Conservation (phyloP, 2,888 invertebrate genomes). For the Salticus scenicus region DNA sequence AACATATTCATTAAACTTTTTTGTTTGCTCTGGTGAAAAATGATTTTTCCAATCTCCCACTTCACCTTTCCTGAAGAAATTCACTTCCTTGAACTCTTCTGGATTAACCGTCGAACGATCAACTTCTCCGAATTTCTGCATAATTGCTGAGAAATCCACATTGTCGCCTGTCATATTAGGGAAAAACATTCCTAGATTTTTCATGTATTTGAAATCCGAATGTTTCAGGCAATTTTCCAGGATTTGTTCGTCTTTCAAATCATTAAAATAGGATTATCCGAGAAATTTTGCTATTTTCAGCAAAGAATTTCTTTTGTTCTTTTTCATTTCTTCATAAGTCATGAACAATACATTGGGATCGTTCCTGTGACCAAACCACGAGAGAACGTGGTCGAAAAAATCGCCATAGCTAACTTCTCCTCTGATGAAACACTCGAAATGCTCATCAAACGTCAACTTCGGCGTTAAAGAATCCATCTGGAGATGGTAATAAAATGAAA, state of each 20-base stretch:
- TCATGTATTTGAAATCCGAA: constrained; percentile 67
- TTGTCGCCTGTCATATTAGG: constrained; percentile 1
- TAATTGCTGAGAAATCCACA: not conserved
- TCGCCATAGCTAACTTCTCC: constrained; percentile 74
- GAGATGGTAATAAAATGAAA: constrained; percentile 76
- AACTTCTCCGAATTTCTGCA: not conserved
- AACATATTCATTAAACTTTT: constrained; percentile 60
- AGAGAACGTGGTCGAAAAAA: constrained; percentile 69
- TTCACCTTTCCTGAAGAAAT: constrained; percentile 73
- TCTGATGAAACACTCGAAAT: constrained; percentile 75
- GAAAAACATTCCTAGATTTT: constrained; percentile 35
- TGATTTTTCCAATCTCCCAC: constrained; percentile 77
- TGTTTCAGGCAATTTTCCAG: constrained; percentile 58
- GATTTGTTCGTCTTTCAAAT: constrained; percentile 41
- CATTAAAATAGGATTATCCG: constrained; percentile 46
- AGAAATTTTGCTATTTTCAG: constrained; percentile 71
- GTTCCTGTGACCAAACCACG: constrained; percentile 70
- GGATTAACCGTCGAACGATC: not conserved
- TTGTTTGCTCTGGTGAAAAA: constrained; percentile 74
- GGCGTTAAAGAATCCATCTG: constrained; percentile 8
- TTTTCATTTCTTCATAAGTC: constrained; percentile 76
- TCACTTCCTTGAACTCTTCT: constrained; percentile 16
- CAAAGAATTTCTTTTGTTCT: constrained; percentile 68
- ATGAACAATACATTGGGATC: constrained; percentile 75
- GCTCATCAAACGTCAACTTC: constrained; percentile 74